Conservation (phyloP, 2,888 invertebrate genomes). For the Oligia latruncula region DNA sequence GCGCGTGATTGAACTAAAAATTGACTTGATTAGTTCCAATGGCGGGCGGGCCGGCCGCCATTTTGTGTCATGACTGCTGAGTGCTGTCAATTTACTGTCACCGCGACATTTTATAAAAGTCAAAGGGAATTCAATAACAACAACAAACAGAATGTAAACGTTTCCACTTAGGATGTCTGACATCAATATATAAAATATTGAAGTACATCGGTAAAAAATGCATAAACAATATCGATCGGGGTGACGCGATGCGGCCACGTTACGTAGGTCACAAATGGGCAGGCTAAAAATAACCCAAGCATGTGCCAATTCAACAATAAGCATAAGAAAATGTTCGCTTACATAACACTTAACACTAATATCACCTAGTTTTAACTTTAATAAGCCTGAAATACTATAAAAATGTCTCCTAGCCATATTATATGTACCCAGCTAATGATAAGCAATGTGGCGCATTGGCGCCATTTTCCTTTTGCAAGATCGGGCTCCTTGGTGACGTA, state of each 20-base stretch:
- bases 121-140: constrained; percentile 83
- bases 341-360: constrained; percentile 52
- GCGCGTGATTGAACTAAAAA: constrained; percentile 81
- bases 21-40: constrained; percentile 52
- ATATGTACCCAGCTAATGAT: constrained; percentile 56
- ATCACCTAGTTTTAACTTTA: constrained; percentile 7
- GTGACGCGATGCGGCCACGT: constrained; percentile 66
- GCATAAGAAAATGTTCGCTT: constrained; percentile 46
- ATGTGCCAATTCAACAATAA: constrained; percentile 79
- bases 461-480: constrained; percentile 88
- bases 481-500: constrained; percentile 85
- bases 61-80: constrained; percentile 84
- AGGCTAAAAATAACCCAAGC: constrained; percentile 86
- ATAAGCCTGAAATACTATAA: constrained; percentile 10
- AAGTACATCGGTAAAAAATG: constrained; percentile 32
- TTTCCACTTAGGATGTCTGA: constrained; percentile 16
- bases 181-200: constrained; percentile 31
- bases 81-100: constrained; percentile 88
- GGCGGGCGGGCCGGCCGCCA: constrained; percentile 74
- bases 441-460: constrained; percentile 81
- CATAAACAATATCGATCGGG: constrained; percentile 75
- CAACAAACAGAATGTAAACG: constrained; percentile 80
- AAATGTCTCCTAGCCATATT: constrained; percentile 22
- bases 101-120: constrained; percentile 84
- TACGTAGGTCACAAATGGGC: constrained; percentile 70